Evolutionary conservation across 2,113 vertebrate genomes (phyloP), one percentile per base, ranked within the genome.

Genomic region (Chaenogobius annularis): DNA sequence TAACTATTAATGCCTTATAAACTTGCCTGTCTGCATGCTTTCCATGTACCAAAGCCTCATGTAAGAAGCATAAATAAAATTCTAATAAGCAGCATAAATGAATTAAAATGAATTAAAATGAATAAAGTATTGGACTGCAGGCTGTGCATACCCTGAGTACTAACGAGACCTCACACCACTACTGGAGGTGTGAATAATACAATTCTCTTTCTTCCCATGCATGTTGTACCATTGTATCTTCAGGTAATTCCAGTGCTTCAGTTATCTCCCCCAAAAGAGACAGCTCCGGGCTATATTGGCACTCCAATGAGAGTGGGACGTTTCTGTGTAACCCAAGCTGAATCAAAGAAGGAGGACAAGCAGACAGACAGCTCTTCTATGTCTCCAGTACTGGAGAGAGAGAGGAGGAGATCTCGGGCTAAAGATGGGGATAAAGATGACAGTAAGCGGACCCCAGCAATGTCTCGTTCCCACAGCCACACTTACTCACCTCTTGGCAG

Each of bases 191-290:
- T 54, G 8, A 52, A 35, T 14, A 35, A 26, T 61, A 61, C 31
- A 40, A 5, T 40, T 63, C 10, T 8, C 17, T n/a, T 37, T 9
- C 5, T 35, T 37, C 59, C 7, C 13, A 37, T 19, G 3, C 7
- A 62, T 37, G 15, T 19, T 37, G 8, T 62, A 37, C 15, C 14
- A n/a, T 40, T 74, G 19, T 84, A 62, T 43, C 43, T 59, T 75
- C 85, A 97, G 95, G 95, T 96, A 72, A 94, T 93, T 67, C 92
- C 94, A 17, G 94, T 95, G 64, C 84, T 87, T 46, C 94, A 94
- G 68, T 74, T 54, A 22, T 81, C 87, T 73, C 75, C 81, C 5
- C 80, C 76, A 9, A 86, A 77, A 35, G 74, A 82, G 50, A 52
- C 20, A 0, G 13, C 84, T 12, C 73, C 66, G 37, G 70, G 72